Conservation (phyloP, 2,113 vertebrate genomes). For the Tyto alba region DNA sequence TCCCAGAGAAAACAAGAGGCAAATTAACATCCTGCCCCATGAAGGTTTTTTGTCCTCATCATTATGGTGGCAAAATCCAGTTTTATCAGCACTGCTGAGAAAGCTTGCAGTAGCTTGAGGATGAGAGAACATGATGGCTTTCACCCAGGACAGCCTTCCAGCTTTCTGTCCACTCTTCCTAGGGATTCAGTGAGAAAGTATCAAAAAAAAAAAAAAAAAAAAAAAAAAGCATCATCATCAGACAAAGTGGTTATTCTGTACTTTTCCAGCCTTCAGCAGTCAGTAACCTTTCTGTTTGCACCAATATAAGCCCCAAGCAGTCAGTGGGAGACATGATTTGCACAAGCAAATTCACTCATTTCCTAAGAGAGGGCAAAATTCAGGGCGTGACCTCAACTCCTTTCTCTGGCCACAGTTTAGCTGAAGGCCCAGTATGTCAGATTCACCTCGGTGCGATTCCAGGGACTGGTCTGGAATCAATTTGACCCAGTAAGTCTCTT, state of each 20-base stretch:
- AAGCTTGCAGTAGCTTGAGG: neutral
- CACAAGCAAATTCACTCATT: neutral
- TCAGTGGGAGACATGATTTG: neutral
- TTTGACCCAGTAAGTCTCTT: slow-evolving; percentile 28
- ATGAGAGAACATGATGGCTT: neutral
- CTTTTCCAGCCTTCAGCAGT: neutral
- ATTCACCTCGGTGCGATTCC: slow-evolving; percentile 20
- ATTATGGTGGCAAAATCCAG: neutral
- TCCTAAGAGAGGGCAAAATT: slow-evolving; percentile 25
- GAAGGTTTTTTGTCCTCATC: neutral
- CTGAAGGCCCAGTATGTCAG: slow-evolving; percentile 14
- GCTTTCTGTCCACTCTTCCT: neutral
- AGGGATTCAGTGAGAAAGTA: neutral
- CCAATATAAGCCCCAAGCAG: neutral
- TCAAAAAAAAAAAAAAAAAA: neutral
- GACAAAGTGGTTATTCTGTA: neutral
- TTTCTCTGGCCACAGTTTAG: neutral
- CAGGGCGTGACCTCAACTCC: neutral
- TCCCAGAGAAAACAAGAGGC: neutral
- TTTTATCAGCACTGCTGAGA: neutral
- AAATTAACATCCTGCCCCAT: neutral
- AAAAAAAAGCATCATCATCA: neutral
- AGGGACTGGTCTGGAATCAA: slow-evolving; percentile 39
- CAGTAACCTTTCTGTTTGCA: neutral
- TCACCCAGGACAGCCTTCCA: neutral